Base-by-base conservation (phyloP, 2,888 invertebrate species). In the Cephalotes varians region DNA sequence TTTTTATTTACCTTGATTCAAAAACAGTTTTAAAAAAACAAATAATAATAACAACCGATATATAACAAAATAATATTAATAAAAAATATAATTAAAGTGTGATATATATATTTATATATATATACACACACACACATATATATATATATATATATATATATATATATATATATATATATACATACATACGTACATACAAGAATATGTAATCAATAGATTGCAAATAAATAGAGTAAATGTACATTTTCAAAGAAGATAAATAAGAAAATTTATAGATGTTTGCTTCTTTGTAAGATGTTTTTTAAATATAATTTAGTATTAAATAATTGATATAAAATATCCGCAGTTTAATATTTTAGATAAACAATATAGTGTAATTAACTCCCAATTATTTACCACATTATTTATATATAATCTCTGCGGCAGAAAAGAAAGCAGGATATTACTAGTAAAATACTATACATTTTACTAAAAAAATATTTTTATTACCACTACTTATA, bases 401-500 rank as follows among this genome's bases (percentile, higher is more conserved):
- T 21, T 7, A n/a, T n/a, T n/a, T n/a, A n/a, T n/a, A n/a, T n/a
- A n/a, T 31, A 47, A 18, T 69, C n/a, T 56, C 12, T 56, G 25
- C 25, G n/a, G n/a, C n/a, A 6, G 1, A 4, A 34, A 54, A 72
- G 51, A 31, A 71, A 10, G 10, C 18, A n/a, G 56, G 28, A 28
- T 25, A 71, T 6, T 56, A 40, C 18, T 65, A 47, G 4, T 28
- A 72, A 18, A 40, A 28, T 56, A 71, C 7, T 25, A 49, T 49
- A 37, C 25, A 25, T 56, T 37, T 64, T 47, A 40, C 71, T 47
- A 54, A 74, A 76, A 76, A 76, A 69, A 34, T 34, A 34, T 86
- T 79, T 79, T 69, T 80, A 65, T 81, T 40, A 10, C 28, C 10
- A n/a, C 5, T 80, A 74, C 54, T 28, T 76, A 77, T 83, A 82